Evolutionary conservation across 2,888 invertebrate species (phyloP).

Genomic region (Megamerina dolium): DNA sequence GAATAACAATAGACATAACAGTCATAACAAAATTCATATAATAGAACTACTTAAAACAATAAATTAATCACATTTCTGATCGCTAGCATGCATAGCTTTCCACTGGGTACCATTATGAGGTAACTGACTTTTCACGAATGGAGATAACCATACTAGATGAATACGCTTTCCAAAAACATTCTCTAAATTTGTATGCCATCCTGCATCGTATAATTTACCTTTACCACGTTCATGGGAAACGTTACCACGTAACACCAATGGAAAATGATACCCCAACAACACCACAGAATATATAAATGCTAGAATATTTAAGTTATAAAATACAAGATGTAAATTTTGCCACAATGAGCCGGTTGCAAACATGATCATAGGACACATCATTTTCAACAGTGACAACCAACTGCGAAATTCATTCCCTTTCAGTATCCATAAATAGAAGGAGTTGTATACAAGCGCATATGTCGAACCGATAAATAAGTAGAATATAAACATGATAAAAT

Average conservation of each 20-base stretch:
- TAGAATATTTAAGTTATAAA: conserved; percentile 66
- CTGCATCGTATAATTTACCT: conserved; percentile 57
- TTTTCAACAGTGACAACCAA: conserved; percentile 57
- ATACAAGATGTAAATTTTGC: conserved; percentile 62
- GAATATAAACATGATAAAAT: conserved; percentile 71
- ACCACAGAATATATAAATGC: conserved; percentile 63
- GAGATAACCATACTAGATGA: conserved; percentile 73
- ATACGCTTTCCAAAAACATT: conserved; percentile 73
- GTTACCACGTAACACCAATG: conserved; percentile 64
- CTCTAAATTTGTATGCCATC: conserved; percentile 63
- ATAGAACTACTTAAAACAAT: too few species aligned
- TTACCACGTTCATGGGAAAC: conserved; percentile 54
- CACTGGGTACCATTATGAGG: conserved; percentile 69
- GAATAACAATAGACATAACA: too few species aligned
- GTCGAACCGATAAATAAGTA: conserved; percentile 66
- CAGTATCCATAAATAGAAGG: conserved; percentile 56
- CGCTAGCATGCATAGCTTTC: too few species aligned
- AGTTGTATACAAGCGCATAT: conserved; percentile 66
- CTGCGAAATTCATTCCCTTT: conserved; percentile 34
- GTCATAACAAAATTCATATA: too few species aligned
- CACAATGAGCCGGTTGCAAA: conserved; percentile 61
- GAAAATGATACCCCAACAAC: conserved; percentile 62
- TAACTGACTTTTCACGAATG: conserved; percentile 67
- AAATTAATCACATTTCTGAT: too few species aligned
- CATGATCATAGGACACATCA: conserved; percentile 68